Evolutionary conservation across 2,113 vertebrate species (phyloP).

Genomic region (Muntiacus reevesi): DNA sequence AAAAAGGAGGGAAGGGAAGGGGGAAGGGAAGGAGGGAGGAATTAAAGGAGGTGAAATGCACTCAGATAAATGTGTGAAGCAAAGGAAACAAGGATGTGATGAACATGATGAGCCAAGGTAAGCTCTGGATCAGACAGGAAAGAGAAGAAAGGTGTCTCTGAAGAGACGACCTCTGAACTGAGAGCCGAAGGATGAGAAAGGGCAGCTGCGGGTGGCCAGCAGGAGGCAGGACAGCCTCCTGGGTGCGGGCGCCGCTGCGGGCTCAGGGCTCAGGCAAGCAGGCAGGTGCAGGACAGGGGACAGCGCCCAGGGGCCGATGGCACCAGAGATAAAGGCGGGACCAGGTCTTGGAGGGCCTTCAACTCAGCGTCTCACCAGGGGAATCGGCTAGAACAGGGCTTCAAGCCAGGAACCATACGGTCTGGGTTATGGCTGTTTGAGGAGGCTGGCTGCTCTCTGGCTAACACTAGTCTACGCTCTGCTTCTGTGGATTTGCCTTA

Average conservation of each 20-base stretch:
- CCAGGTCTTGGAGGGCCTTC: neutral
- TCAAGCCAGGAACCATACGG: neutral
- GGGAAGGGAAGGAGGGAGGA: no score
- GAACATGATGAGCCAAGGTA: neutral
- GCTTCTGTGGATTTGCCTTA: neutral
- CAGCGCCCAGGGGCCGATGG: neutral
- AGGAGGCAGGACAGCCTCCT: neutral
- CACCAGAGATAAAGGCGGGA: neutral
- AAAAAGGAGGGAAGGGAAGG: fast-evolving
- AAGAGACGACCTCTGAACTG: neutral
- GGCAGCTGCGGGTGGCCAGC: neutral
- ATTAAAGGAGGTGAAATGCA: neutral
- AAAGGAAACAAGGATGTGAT: neutral
- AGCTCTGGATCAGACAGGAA: neutral
- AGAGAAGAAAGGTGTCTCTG: neutral
- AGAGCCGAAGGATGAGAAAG: neutral
- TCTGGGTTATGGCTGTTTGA: neutral
- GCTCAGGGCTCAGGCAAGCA: neutral
- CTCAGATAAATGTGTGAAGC: neutral
- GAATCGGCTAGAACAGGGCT: neutral
- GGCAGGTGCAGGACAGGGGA: neutral
- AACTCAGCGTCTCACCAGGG: neutral
- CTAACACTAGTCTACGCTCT: neutral
- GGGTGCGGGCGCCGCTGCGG: neutral
- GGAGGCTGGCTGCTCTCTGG: neutral